Percentiles rank a stretch among this genome's conserved stretches.
These are phyloP conservation scores for Epizoanthus fatuus DNA, from an alignment of 92 coral and sea anemone species.

Conservation along the genomic window DNA sequence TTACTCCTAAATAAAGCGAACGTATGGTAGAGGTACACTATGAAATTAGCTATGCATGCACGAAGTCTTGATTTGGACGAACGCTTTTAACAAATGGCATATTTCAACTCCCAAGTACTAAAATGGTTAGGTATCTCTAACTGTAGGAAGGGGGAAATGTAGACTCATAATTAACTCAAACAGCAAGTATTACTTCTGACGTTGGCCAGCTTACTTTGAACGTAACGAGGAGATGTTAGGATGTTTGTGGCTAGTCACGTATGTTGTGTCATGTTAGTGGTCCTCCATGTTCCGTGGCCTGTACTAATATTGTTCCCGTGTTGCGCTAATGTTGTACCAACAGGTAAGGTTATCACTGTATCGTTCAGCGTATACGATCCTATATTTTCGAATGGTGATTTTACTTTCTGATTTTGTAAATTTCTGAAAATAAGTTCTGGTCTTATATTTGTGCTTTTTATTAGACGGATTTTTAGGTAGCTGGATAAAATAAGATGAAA, in stretches of 20 bases:
- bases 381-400: not conserved
- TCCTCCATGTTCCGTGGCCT: not conserved
- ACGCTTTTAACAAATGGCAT: no score
- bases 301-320: no score
- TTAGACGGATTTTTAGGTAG: no score
- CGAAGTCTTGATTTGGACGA: not conserved
- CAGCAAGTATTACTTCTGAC: slow-evolving; percentile 11
- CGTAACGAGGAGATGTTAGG: no score
- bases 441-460: no score
- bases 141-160: no score
- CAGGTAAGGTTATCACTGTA: slow-evolving; percentile 11
- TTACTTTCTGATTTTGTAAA: not conserved
- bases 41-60: not conserved
- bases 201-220: no score
- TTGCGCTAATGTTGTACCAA: not conserved
- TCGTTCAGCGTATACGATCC: not conserved
- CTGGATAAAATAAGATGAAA: no score
- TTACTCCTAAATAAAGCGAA: not conserved
- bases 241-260: not conserved
- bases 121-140: no score
- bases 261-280: slow-evolving; percentile 12
- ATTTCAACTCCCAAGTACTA: no score
- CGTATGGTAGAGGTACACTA: not conserved
- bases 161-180: not conserved
- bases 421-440: not conserved